Evolutionary conservation across 2,113 vertebrate species (phyloP).

Genomic region (Anhinga rufa): DNA sequence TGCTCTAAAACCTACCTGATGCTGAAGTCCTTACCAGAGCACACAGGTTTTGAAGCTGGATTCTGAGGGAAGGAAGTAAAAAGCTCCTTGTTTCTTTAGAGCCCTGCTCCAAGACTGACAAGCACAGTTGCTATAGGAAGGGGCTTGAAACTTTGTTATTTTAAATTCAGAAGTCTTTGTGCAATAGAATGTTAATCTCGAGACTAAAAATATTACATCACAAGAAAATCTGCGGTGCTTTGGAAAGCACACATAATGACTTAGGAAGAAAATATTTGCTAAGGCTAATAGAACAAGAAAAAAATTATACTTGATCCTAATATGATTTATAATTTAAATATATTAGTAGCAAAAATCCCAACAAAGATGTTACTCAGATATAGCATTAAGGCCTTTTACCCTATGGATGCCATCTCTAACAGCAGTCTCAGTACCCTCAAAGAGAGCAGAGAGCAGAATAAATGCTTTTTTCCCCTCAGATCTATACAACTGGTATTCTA

Average conservation of each 20-base stretch:
- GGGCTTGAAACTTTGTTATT: neutral
- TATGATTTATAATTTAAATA: neutral
- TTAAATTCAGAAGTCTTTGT: neutral
- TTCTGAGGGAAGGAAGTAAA: neutral
- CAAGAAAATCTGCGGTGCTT: neutral
- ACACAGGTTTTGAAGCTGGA: neutral
- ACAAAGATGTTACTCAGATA: neutral
- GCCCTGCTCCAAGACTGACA: neutral
- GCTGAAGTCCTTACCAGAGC: neutral
- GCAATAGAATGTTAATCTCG: neutral
- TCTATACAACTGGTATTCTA: neutral
- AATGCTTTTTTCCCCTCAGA: accelerated
- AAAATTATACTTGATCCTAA: neutral
- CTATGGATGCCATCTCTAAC: neutral
- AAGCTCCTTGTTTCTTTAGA: neutral
- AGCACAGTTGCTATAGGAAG: neutral
- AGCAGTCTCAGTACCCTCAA: neutral
- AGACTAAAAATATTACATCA: neutral
- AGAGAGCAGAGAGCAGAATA: neutral
- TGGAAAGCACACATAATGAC: neutral
- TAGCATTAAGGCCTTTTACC: neutral
- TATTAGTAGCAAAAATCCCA: neutral
- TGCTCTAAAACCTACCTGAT: neutral
- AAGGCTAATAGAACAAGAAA: neutral
- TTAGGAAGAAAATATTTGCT: neutral